phyloP scores from a whole-genome alignment of 2,888 invertebrate genomes.

The Bellardia pandia region DNA sequence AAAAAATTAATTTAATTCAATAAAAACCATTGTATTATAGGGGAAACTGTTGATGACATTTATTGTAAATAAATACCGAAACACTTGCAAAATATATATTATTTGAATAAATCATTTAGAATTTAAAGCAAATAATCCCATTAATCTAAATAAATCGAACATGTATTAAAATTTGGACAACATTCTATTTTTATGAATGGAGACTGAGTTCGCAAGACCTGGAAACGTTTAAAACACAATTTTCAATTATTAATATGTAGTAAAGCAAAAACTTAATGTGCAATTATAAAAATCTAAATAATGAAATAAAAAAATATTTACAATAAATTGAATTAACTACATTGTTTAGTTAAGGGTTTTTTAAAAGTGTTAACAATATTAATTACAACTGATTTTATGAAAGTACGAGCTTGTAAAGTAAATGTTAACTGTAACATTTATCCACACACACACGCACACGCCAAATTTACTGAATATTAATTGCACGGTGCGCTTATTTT shows the following conservation, averaged over 20 bases:
- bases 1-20: background rate
- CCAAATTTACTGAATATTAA: too few species aligned
- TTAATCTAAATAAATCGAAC: background rate
- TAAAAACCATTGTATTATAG: conserved; percentile 51
- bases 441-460: too few species aligned
- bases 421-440: too few species aligned
- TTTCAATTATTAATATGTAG: background rate
- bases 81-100: background rate
- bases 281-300: conserved; percentile 39
- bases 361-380: too few species aligned
- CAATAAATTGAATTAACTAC: background rate
- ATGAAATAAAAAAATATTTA: background rate
- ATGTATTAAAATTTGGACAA: conserved; percentile 57
- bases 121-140: conserved; percentile 33
- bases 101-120: conserved; percentile 16
- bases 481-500: too few species aligned
- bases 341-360: too few species aligned
- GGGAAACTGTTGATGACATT: conserved; percentile 53
- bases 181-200: conserved; percentile 40
- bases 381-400: too few species aligned
- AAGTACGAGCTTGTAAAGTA: too few species aligned
- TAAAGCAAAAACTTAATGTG: background rate
- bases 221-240: conserved; percentile 1
- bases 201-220: conserved; percentile 37
- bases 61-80: conserved; percentile 24